phyloP scores from a whole-genome alignment of 1,140 invertebrate species.

The Heterodera schachtii region DNA sequence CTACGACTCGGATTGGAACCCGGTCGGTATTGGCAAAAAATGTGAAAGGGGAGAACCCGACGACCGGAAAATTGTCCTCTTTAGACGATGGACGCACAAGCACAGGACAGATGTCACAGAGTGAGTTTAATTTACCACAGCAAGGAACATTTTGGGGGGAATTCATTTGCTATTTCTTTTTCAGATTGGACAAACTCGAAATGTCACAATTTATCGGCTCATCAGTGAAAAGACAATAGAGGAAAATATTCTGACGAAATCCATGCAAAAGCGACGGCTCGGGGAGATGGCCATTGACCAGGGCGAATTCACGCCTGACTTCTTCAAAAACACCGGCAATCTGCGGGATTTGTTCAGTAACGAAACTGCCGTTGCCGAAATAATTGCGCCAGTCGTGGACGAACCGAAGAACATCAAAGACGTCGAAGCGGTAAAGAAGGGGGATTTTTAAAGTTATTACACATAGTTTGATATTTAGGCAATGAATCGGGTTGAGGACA shows the following conservation, averaged over 20 bases:
- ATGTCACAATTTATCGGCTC: slow-evolving; percentile 97
- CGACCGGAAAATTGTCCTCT: neutral
- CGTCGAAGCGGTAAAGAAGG: slow-evolving; percentile 3
- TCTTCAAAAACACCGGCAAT: slow-evolving; percentile 80
- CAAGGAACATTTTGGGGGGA: neutral
- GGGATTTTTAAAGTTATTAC: neutral
- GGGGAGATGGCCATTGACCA: slow-evolving; percentile 97
- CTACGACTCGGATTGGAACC: slow-evolving; percentile 99
- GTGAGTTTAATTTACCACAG: slow-evolving; percentile 14
- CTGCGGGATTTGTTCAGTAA: slow-evolving; percentile 61
- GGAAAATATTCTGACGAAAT: slow-evolving; percentile 98
- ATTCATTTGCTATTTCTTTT: slow-evolving; percentile 20
- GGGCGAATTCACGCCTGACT: slow-evolving; percentile 96
- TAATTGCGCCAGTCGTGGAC: slow-evolving; percentile 24
- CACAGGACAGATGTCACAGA: slow-evolving; percentile 74
- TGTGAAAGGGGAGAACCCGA: neutral
- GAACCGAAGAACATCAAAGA: slow-evolving; percentile 19
- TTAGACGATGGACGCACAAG: slow-evolving; percentile 96
- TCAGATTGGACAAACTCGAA: slow-evolving; percentile 94
- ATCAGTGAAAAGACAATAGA: slow-evolving; percentile 96
- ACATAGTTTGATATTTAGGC: slow-evolving; percentile 36
- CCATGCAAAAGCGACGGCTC: slow-evolving; percentile 91
- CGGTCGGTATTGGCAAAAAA: slow-evolving; percentile 64
- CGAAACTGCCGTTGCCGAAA: slow-evolving; percentile 41
- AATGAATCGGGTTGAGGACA: slow-evolving; percentile 57